Evolutionary conservation across 2,888 invertebrate genomes (phyloP), one percentile per base, ranked within the genome.

Genomic region (Rapana venosa): DNA sequence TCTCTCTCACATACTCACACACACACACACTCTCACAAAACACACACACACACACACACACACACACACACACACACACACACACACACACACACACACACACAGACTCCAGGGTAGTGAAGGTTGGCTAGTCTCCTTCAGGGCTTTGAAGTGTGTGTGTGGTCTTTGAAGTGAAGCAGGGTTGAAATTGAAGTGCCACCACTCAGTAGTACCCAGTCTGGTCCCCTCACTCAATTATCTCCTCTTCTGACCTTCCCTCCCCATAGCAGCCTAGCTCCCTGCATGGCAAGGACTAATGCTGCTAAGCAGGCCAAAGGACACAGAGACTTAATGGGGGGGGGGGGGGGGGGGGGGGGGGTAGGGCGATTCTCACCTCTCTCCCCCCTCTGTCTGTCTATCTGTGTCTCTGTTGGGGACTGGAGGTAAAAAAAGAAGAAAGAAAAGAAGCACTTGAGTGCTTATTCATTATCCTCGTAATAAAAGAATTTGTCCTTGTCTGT

Each of bases 201-300:
- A 20, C 17, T 20, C 61, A 20, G 61, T 5, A 26, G 66, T 66
- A 66, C 66, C 26, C 22, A 66, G 66, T 20, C 66, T 66, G 66
- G 47, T n/a, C 35, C 83, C 47, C 83, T n/a, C 83, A n/a, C 56
- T 84, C 83, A 26, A 66, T 66, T 66, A 66, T 84, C 83, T 84
- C 83, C 83, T 84, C 83, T 84, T 47, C 30, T 84, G 36, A 47
- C 83, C 26, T 20, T 58, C 84, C 22, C 84, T 58, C 58, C 47
- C 85, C 17, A 13, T 58, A 47, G 58, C 47, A n/a, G 26, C 47
- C 26, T 47, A 4, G 20, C 83, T 83, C 83, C 36, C 83, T 83
- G 22, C 5, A 22, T 83, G 2, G 47, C 47, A 47, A 47, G 47
- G 47, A 47, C 47, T 47, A 47, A 47, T n/a, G n/a, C 47, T 5